Conservation (phyloP, 2,797 vertebrate species). For the Notoglanidium macrostoma region DNA sequence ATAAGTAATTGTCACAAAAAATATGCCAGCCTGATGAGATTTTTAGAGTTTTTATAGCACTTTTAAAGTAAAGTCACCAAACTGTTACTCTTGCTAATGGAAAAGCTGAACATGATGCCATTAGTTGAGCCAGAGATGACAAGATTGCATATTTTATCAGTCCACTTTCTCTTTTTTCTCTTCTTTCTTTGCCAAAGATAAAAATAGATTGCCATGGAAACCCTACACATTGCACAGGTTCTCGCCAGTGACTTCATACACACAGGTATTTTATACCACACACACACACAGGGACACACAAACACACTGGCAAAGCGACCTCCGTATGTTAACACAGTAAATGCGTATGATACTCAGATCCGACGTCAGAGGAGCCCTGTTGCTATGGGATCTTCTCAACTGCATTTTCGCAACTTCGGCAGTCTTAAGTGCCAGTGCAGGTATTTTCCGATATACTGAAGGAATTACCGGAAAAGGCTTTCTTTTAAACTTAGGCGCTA, state of each 20-base stretch:
- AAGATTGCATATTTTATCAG: conserved; percentile 76
- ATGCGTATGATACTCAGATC: conserved; percentile 1
- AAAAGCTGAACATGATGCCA: conserved; percentile 28
- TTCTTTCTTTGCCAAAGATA: conserved; percentile 58
- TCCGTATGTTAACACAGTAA: conserved; percentile 13
- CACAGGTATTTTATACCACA: conserved; percentile 12
- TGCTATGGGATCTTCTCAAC: conserved; percentile 32
- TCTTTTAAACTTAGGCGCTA: not conserved
- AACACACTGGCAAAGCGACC: not conserved
- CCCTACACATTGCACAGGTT: conserved; percentile 75
- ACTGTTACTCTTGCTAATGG: not conserved
- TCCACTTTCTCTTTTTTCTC: conserved; percentile 57
- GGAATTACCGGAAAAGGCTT: not conserved
- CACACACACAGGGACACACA: not conserved
- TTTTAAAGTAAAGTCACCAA: not conserved
- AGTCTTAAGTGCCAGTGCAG: not conserved
- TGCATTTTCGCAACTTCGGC: not conserved
- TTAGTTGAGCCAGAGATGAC: conserved; percentile 45
- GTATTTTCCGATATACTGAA: not conserved
- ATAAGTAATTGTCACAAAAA: too few relatives aligned
- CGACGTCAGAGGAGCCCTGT: conserved; percentile 36
- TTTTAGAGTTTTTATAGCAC: too few relatives aligned
- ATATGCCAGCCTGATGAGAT: too few relatives aligned
- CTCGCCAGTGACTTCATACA: conserved; percentile 15
- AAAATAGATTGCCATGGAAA: conserved; percentile 84